Evolutionary conservation across 2,888 invertebrate genomes (phyloP).

Genomic region (Synanthedon myopaeformis): DNA sequence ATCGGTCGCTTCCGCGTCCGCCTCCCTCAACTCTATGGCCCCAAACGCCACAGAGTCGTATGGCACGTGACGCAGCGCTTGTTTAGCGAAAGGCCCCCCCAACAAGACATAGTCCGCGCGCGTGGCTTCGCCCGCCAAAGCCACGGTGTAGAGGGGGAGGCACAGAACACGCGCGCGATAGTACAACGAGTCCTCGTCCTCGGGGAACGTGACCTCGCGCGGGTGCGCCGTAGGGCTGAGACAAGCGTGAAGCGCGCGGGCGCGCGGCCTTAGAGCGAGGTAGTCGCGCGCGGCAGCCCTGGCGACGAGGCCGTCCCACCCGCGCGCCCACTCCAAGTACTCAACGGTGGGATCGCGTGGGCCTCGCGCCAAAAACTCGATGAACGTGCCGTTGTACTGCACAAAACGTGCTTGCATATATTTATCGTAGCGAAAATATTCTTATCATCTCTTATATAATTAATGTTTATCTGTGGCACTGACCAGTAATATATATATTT

Average conservation of each 20-base stretch:
- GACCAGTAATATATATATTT: too few species aligned
- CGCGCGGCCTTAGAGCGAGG: conserved; percentile 73
- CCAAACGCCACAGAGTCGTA: conserved; percentile 18
- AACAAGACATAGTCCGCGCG: conserved; percentile 78
- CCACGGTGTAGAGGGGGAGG: conserved; percentile 84
- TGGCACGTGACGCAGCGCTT: conserved; percentile 69
- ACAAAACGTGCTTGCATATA: not conserved
- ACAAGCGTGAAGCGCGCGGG: conserved; percentile 71
- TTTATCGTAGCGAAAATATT: too few species aligned
- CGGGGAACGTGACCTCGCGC: conserved; percentile 65
- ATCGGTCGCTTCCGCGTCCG: conserved; percentile 23
- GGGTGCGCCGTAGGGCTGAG: conserved; percentile 77
- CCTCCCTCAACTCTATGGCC: conserved; percentile 45
- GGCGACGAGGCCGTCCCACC: conserved; percentile 81
- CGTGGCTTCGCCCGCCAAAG: conserved; percentile 80
- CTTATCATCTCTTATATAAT: too few species aligned
- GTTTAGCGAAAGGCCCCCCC: conserved; percentile 54
- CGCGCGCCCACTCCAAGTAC: conserved; percentile 77
- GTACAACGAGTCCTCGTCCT: conserved; percentile 47
- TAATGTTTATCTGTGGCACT: too few species aligned
- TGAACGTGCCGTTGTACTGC: conserved; percentile 78
- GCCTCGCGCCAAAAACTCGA: conserved; percentile 75
- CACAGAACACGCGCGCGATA: conserved; percentile 83
- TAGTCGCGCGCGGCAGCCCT: conserved; percentile 84
- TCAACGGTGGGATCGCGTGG: conserved; percentile 74